Evolutionary conservation across 2,888 invertebrate species (phyloP).

Genomic region (Lasioglossum oenotherae): DNA sequence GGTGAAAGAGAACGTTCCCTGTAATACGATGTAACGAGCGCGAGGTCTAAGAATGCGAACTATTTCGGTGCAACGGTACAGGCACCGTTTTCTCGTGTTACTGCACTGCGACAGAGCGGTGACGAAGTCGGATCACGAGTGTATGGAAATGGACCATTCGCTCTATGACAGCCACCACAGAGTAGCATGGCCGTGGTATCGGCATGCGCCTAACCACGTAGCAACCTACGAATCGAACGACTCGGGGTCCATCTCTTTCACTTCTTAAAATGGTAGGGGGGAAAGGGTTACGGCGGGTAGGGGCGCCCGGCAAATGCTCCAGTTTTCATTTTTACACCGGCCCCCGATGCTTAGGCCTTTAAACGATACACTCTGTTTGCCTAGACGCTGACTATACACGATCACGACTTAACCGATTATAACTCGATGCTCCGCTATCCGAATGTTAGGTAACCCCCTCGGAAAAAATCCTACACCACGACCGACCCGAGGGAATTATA

Average conservation of each 20-base stretch:
- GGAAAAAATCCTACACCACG: not conserved
- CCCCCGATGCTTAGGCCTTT: slow-evolving; percentile 59
- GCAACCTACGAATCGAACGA: slow-evolving; percentile 72
- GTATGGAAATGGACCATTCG: slow-evolving; percentile 74
- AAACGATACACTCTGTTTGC: slow-evolving; percentile 52
- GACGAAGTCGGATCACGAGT: slow-evolving; percentile 65
- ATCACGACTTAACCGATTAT: slow-evolving; percentile 36
- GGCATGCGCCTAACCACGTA: slow-evolving; percentile 72
- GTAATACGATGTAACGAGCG: slow-evolving; percentile 39
- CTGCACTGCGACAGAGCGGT: slow-evolving; percentile 59
- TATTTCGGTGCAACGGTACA: slow-evolving; percentile 53
- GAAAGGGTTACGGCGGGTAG: slow-evolving; percentile 65
- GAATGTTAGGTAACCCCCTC: slow-evolving; percentile 18
- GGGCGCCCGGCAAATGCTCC: slow-evolving; percentile 73
- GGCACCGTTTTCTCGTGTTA: slow-evolving; percentile 55
- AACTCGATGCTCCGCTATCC: not conserved
- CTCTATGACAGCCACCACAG: slow-evolving; percentile 65
- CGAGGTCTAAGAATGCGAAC: slow-evolving; percentile 52
- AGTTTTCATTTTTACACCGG: slow-evolving; percentile 75
- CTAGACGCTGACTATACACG: slow-evolving; percentile 38
- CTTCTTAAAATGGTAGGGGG: slow-evolving; percentile 73
- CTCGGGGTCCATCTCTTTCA: slow-evolving; percentile 75
- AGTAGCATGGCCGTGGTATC: slow-evolving; percentile 67
- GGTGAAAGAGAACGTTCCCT: slow-evolving; percentile 43
- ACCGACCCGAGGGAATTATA: not conserved